Evolutionary conservation across 2,797 vertebrate species (phyloP), one percentile per base, ranked within the genome.

Genomic region (Furcifer pardalis): DNA sequence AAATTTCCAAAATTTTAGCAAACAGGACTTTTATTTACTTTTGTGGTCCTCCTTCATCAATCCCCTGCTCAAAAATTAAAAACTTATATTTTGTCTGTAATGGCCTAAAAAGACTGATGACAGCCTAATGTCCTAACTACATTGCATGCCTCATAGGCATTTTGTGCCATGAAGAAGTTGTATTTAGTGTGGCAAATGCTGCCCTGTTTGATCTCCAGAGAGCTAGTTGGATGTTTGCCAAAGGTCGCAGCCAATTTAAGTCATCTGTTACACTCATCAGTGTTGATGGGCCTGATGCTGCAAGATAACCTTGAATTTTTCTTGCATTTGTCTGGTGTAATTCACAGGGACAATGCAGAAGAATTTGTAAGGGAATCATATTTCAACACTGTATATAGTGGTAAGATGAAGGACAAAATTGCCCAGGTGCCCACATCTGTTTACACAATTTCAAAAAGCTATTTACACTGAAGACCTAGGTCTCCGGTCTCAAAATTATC

Each of bases 111-210:
- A 35, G 5, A 40, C 63, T 49, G 13, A 35, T 75, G 60, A 35
- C 30, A 76, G 10, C 37, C 27, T 40, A 73, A 74, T 85, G 1
- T 19, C 25, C 21, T 27, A 21, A 25, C 52, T 2, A 7, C 32
- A 32, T 72, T 46, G 35, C 27, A 79, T 15, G n/a, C 37, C n/a
- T 81, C 9, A 56, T 30, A 59, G 25, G 62, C 66, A 17, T 72
- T 59, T 74, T 85, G 77, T 52, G 75, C 35, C 32, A 73, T n/a
- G 65, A 79, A 46, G 42, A 60, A 44, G 42, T 85, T 80, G 40
- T 59, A 69, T 68, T 44, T 60, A 23, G n/a, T 49, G 23, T 44
- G 56, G 56, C n/a, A 69, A 46, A 59, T 60, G 8, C 30, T 76
- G 49, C 15, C 49, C 17, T 59, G 63, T 30, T 65, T 85, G 69